Evolutionary conservation across 2,888 invertebrate species (phyloP).

Genomic region (Octodonta nipae): DNA sequence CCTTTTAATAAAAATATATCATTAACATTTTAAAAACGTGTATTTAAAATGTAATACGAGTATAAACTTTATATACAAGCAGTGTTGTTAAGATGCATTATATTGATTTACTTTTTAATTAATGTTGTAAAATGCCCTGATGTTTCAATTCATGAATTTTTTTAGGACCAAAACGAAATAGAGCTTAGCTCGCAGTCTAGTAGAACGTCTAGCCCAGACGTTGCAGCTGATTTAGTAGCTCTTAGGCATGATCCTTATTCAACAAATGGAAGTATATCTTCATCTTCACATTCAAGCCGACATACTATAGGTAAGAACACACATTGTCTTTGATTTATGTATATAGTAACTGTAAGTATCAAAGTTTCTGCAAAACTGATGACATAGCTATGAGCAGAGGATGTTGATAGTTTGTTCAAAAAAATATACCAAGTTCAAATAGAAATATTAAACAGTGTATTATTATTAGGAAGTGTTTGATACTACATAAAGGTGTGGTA

Average conservation of each 20-base stretch:
- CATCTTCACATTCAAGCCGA: constrained; percentile 20
- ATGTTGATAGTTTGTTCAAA: too few species aligned
- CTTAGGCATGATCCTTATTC: constrained; percentile 29
- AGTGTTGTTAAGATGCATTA: too few species aligned
- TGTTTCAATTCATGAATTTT: not conserved
- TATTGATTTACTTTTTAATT: not conserved
- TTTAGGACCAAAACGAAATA: constrained; percentile 30
- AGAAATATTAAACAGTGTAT: too few species aligned
- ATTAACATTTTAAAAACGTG: too few species aligned
- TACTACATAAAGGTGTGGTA: too few species aligned
- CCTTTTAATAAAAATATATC: too few species aligned
- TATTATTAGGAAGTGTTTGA: too few species aligned
- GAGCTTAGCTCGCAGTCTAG: constrained; percentile 42
- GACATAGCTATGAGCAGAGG: too few species aligned
- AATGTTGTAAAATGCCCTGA: not conserved
- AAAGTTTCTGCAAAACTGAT: too few species aligned
- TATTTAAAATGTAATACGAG: too few species aligned
- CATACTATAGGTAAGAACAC: constrained; percentile 30
- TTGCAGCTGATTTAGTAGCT: constrained; percentile 27
- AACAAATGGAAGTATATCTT: constrained; percentile 27
- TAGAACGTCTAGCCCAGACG: constrained; percentile 42
- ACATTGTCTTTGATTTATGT: not conserved
- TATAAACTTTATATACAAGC: too few species aligned
- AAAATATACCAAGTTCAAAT: too few species aligned
- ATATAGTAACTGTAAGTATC: constrained; percentile 3